Evolutionary conservation across 2,888 invertebrate genomes (phyloP), one percentile per base, ranked within the genome.

Genomic region (Drepana falcataria): DNA sequence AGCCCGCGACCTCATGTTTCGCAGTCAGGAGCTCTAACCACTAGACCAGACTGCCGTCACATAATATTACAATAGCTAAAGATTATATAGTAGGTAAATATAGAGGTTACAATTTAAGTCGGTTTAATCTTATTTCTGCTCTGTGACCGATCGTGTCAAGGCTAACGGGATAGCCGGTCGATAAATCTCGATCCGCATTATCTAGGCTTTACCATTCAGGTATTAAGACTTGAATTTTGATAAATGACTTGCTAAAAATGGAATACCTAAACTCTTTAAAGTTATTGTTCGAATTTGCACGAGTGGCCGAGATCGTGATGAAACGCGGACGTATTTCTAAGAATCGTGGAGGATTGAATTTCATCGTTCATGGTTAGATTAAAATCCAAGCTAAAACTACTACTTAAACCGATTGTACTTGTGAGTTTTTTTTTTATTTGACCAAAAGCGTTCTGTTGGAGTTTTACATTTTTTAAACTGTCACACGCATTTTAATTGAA

Each of bases 91-190:
- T 21, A 37, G 3, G 5, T 37, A 37, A 37, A 37, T 37, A 5
- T 5, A 21, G 2, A 44, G 6, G 9, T 44, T 9, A 44, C 6
- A 44, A 9, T 44, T 44, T 44, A 9, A 44, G 9, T 44, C 9
- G 6, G 9, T 35, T 47, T 35, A n/a, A 52, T 35, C 47, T 52
- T 47, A 35, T 47, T 52, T 47, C 47, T 53, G 35, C 49, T 47
- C 54, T 35, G 44, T 54, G 54, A 47, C 49, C 61, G 65, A 66
- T 63, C 55, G 57, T 74, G 76, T 69, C 77, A 75, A 77, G 77
- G 76, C 60, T 71, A 64, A 63, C 60, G 55, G 51, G 72, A 74
- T 74, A 73, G 77, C 75, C 62, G 65, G 67, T 63, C 61, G 64
- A 70, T 68, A 59, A 61, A 67, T 61, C 66, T 64, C 44, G 44